Evolutionary conservation across 2,888 invertebrate genomes (phyloP), one percentile per base, ranked within the genome.

Genomic region (Cremastinae sp.): DNA sequence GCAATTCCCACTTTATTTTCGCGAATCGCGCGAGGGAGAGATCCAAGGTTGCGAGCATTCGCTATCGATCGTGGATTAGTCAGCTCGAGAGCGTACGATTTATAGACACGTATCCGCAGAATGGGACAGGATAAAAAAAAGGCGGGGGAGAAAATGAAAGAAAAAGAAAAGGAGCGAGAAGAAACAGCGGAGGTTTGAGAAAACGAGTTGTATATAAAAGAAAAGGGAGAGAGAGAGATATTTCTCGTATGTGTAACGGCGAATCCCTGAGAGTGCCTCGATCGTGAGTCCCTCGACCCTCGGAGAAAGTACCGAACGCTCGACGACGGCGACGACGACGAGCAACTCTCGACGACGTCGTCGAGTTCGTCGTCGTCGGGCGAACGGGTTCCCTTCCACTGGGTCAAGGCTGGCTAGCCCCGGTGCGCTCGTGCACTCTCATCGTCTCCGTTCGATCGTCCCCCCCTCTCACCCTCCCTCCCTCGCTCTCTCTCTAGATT

Each of bases 391-490:
- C 78, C 76, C 78, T 78, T 79, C 71, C 75, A 76, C 74, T 80
- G 76, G 80, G 80, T 80, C 80, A 80, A 79, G 80, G 80, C 79
- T 78, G 78, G 79, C 79, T 80, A 78, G 73, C 77, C 74, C 64
- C 72, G 28, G 28, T 28, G 77, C 74, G 69, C 69, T 61, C 70
- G 69, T 69, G 74, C 59, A 28, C 28, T 28, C 28, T 28, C 28
- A 5, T 28, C 28, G 28, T 5, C 28, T 28, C 49, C 55, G 65
- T 51, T 65, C 37, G 49, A 35, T 65, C 35, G 35, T 47, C 35
- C 55, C 66, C 35, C 45, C 43, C 28, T 53, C 47, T 66, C 66
- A 43, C 22, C 45, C 59, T 55, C 35, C 66, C 47, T 56, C 56
- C 18, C 56, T 45, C 56, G 66, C 37, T 47, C n/a, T 58, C 28